Percentiles rank a stretch among this genome's conserved stretches.
Evolutionary conservation across 1,140 invertebrate genomes (phyloP).

Genomic region (Neuroterus valhalla): DNA sequence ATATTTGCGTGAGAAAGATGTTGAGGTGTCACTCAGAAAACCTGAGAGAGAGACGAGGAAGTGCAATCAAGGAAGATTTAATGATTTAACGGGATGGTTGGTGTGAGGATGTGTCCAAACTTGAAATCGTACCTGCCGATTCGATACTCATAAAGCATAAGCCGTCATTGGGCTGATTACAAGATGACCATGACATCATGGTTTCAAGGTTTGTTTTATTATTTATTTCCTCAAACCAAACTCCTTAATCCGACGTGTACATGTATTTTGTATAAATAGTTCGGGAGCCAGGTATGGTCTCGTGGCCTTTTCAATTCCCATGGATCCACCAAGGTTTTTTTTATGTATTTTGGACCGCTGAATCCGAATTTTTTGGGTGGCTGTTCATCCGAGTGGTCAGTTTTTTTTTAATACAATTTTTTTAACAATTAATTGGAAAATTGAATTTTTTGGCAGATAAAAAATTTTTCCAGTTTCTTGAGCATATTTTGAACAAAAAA

Average conservation of each 20-base stretch:
- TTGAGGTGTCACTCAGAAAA: conserved; percentile 2
- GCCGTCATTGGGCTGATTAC: conserved; percentile 55
- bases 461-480: too few relatives aligned
- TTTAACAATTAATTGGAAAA: too few relatives aligned
- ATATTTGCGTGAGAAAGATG: conserved; percentile 19
- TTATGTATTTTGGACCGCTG: too few relatives aligned
- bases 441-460: too few relatives aligned
- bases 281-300: too few relatives aligned
- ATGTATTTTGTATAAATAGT: conserved; percentile 16
- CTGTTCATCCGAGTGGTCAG: too few relatives aligned
- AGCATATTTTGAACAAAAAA: too few relatives aligned
- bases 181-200: conserved; percentile 48
- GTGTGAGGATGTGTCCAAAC: conserved; percentile 45
- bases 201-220: conserved; percentile 33
- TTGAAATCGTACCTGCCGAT: conserved; percentile 48
- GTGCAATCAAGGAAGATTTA: conserved; percentile 11
- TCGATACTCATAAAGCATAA: conserved; percentile 50
- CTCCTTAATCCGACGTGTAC: conserved; percentile 56
- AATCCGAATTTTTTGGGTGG: too few relatives aligned
- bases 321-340: too few relatives aligned
- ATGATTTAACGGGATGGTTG: conserved; percentile 29
- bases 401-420: too few relatives aligned
- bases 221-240: conserved; percentile 40
- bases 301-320: too few relatives aligned
- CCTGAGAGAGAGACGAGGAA: conserved; percentile 1